These are phyloP conservation scores for Oenanthe melanoleuca DNA, from an alignment of 2,113 vertebrate genomes.

Conservation along the genomic window DNA sequence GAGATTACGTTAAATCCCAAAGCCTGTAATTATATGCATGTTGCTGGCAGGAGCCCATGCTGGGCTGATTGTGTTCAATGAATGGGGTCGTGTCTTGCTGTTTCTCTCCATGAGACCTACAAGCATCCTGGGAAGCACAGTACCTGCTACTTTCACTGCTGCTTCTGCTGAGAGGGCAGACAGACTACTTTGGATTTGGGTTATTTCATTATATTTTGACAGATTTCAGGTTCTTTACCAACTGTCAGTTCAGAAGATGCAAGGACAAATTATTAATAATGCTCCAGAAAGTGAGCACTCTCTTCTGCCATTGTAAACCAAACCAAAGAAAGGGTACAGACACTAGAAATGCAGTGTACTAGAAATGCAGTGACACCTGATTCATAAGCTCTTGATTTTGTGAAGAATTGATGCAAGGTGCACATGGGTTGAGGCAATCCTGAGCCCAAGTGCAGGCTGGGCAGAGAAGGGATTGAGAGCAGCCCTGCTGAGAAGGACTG, in stretches of 20 bases:
- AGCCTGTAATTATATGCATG: constrained; percentile 43
- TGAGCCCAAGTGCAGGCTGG: not conserved
- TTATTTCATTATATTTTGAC: constrained; percentile 17
- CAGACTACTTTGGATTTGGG: not conserved
- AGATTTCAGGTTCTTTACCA: not conserved
- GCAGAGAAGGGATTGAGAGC: not conserved
- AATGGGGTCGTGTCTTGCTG: not conserved
- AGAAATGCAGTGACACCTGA: not conserved
- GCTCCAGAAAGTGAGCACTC: not conserved
- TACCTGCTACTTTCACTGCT: not conserved
- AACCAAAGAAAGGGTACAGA: not conserved
- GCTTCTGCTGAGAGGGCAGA: not conserved
- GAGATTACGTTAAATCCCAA: constrained; percentile 46
- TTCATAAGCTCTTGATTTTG: not conserved
- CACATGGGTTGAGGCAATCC: not conserved
- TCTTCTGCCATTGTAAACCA: not conserved
- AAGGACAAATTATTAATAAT: not conserved
- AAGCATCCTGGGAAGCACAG: not conserved
- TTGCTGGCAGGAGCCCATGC: constrained; percentile 15
- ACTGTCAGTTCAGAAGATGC: constrained; percentile 5
- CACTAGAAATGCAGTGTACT: no score
- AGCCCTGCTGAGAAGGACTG: not conserved
- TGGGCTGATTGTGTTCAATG: not conserved
- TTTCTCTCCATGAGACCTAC: not conserved
- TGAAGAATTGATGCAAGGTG: not conserved